A percentile compares a stretch with the other conserved stretches of the same genome.
Conservation (phyloP, 2,888 invertebrate genomes). For the Athalia rosae region DNA sequence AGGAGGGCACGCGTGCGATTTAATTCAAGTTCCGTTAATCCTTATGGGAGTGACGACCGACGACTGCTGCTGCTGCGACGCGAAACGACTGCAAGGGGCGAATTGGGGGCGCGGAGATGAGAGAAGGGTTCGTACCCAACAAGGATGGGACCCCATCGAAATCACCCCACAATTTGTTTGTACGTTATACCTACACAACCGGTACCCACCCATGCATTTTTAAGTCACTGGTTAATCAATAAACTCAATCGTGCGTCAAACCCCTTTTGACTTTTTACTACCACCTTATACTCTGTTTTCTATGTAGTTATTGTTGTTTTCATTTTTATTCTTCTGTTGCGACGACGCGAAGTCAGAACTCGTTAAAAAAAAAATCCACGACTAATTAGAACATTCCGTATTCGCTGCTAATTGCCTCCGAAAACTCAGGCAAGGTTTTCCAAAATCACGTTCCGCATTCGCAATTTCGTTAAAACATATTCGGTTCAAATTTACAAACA, state of each 20-base stretch:
- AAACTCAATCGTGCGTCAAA: slow-evolving; percentile 41
- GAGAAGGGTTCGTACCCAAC: slow-evolving; percentile 22
- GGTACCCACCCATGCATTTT: slow-evolving; percentile 35
- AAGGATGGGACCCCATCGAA: slow-evolving; percentile 36
- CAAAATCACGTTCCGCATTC: not conserved
- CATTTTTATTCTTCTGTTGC: too few relatives aligned
- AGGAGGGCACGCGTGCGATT: slow-evolving; percentile 60
- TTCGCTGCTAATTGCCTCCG: not conserved
- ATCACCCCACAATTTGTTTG: slow-evolving; percentile 43
- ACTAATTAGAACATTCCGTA: not conserved
- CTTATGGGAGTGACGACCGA: slow-evolving; percentile 39
- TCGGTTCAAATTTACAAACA: not conserved
- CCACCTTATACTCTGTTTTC: too few relatives aligned
- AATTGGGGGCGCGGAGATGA: not conserved
- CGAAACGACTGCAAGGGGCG: slow-evolving; percentile 7
- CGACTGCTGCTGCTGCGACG: not conserved
- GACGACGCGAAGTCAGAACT: not conserved
- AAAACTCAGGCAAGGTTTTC: not conserved
- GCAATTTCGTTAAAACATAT: not conserved
- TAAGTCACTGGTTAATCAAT: slow-evolving; percentile 43
- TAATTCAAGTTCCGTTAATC: slow-evolving; percentile 63
- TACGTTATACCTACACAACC: slow-evolving; percentile 14
- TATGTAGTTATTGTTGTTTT: too few relatives aligned
- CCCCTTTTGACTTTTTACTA: slow-evolving; percentile 41
- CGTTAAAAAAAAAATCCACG: slow-evolving; percentile 4